Evolutionary conservation across 1,140 invertebrate genomes (phyloP), one percentile per base, ranked within the genome.

Genomic region (Trichonephila clavata): DNA sequence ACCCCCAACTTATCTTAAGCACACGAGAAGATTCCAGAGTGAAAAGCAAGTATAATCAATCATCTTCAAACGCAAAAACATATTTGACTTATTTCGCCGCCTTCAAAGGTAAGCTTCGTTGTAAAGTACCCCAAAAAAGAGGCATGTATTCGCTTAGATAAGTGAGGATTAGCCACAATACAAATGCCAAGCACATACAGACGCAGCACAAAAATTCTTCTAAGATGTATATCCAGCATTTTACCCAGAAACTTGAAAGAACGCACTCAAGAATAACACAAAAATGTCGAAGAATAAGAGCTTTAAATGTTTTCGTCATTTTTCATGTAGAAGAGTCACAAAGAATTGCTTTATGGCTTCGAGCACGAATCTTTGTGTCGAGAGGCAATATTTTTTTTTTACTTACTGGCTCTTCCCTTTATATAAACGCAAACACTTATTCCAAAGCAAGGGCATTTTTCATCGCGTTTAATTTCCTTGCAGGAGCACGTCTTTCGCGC

Each of bases 381-480:
- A 0, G 27, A 21, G 63, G 20, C 32, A 39, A 39, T 21, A 32
- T 71, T 59, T 90, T 90, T 80, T 43, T 24, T 90, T 77, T 21
- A 59, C 27, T 59, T 50, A 59, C 24, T 71, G 24, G 20, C n/a
- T 14, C 60, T 80, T 80, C 20, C n/a, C 24, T 80, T 80, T 80
- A 86, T n/a, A 60, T 86, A 61, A 61, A 86, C 59, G 59, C 84
- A 61, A 86, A 63, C 84, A 61, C 84, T 86, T 86, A 86, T 61
- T 27, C 24, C 24, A 6, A 32, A 59, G 39, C 24, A 60, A 57
- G 86, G 80, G 21, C 88, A 90, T 80, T 90, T 90, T 90, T 90
- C 88, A 90, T 60, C 39, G 88, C 20, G 43, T 90, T 90, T 90
- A 90, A 90, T 90, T 90, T 80, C 50, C 71, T 80, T 80, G 50